Base-by-base conservation (phyloP, 1,140 invertebrate genomes). In the Aleiodes sp. region DNA sequence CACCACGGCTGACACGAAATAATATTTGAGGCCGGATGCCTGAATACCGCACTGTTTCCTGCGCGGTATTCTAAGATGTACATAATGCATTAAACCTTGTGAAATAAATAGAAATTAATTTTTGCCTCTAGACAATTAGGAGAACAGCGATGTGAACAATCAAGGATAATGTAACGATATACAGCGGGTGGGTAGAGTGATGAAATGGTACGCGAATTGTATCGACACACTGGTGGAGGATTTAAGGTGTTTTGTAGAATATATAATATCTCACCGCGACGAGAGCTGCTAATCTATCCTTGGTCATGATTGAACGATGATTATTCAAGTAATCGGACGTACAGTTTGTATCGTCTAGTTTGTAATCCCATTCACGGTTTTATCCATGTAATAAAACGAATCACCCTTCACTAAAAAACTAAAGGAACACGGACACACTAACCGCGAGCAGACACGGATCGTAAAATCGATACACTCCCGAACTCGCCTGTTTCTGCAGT, bases 211-310 rank as follows among this genome's bases (percentile, higher is more conserved):
- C 28, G 16, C 1, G 9, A 29, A 31, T 56, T 56, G 52, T 6
- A 59, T 1, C 16, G 26, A 59, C 9, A n/a, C 26, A 46, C 16
- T 28, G 19, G 12, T 14, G 61, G 10, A 28, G 21, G 19, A 2
- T 63, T 10, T 19, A 31, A 52, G 41, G 31, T 65, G 35, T 66
- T 67, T 61, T 62, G 70, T 71, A 63, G 60, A 31, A 43, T 43
- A 59, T 57, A 19, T 29, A 24, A 57, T 61, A 28, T 84, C 92
- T 92, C 90, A 96, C 94, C 91, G 95, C 95, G 90, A 95, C 94
- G 78, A 97, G 90, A 85, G 95, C 96, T 89, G 95, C 94, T 91
- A 98, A 94, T 92, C 96, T 95, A 91, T 98, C 96, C 91, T 97
- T 98, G 87, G 95, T 97, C 96, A 98, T 98, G 87, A 88, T 52